Conservation (phyloP, 2,797 vertebrate genomes). For the Coluber constrictor region DNA sequence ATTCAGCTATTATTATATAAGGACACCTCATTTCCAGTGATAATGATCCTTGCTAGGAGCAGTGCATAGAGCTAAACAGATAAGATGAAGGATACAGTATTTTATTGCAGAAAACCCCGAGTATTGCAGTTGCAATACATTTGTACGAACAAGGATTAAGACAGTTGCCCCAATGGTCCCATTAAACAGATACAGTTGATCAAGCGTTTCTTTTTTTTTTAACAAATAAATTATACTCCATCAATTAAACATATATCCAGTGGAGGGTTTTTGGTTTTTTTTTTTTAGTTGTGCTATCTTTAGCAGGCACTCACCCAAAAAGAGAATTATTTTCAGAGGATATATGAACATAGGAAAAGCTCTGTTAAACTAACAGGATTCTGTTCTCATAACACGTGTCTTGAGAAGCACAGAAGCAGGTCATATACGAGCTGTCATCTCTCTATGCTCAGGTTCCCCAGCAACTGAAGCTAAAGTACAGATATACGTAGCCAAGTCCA, state of each 20-base stretch:
- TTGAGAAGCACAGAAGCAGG: not conserved
- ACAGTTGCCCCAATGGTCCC: not conserved
- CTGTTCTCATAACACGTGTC: not conserved
- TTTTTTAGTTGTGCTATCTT: not conserved
- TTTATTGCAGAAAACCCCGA: not conserved
- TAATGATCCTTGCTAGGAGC: not conserved
- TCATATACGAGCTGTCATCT: not conserved
- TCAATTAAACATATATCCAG: not conserved
- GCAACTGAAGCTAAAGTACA: not conserved
- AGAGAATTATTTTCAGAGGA: not conserved
- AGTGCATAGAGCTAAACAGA: not conserved
- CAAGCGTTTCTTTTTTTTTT: not conserved
- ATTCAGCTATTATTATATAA: not conserved
- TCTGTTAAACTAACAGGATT: not conserved
- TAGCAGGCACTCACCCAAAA: not conserved
- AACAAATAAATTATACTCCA: not conserved
- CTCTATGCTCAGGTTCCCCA: not conserved
- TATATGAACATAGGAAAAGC: not conserved
- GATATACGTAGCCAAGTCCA: not conserved
- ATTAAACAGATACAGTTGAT: not conserved
- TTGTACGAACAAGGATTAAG: not conserved
- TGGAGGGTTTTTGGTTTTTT: not conserved
- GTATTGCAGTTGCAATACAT: not conserved
- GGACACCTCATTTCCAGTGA: not conserved
- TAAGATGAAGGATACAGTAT: not conserved